These are phyloP conservation scores for Hipposideros armiger DNA, from an alignment of 2,113 vertebrate genomes.

Conservation along the genomic window DNA sequence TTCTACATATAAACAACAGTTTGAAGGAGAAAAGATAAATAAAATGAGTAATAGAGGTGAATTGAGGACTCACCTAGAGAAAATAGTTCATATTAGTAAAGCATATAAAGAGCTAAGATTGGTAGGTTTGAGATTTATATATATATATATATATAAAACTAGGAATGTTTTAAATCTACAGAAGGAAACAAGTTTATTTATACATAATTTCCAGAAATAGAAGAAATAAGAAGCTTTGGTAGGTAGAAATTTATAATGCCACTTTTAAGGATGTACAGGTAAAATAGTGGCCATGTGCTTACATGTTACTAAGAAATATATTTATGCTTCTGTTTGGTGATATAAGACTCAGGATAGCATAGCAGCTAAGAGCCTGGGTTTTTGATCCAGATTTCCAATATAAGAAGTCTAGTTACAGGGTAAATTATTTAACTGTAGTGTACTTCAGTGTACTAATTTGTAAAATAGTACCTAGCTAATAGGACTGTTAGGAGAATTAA, in stretches of 20 bases:
- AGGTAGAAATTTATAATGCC: neutral
- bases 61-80: neutral
- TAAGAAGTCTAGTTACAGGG: neutral
- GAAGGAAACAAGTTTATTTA: neutral
- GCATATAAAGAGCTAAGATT: neutral
- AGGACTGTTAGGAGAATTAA: neutral
- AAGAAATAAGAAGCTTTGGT: neutral
- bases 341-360: neutral
- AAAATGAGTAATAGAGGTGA: neutral
- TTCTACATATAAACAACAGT: neutral
- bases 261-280: neutral
- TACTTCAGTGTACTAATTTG: neutral
- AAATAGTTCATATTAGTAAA: neutral
- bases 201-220: slow-evolving; percentile 2
- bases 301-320: neutral
- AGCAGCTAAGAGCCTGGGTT: neutral
- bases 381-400: neutral
- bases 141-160: neutral
- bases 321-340: neutral
- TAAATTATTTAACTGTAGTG: neutral
- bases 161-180: neutral
- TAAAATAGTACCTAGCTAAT: neutral
- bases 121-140: neutral
- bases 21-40: slow-evolving; percentile 20
- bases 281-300: neutral